Evolutionary conservation across 2,797 vertebrate genomes (phyloP).

Genomic region (Lophotriccus pileatus): DNA sequence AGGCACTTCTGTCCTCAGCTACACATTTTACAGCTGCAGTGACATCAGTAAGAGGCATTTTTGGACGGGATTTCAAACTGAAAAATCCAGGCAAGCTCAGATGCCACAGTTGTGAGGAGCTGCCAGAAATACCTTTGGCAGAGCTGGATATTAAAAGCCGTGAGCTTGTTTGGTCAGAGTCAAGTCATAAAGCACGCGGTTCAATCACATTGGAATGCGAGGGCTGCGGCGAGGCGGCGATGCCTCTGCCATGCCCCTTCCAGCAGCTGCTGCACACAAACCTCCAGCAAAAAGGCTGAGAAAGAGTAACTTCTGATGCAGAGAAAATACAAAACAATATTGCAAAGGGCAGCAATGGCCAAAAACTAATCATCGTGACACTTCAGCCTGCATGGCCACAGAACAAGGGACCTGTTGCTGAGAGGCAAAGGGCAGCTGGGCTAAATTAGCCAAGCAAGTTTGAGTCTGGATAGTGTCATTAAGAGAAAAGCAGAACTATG

Average conservation of each 20-base stretch:
- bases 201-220: constrained; percentile 63
- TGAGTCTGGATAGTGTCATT: constrained; percentile 82
- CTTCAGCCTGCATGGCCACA: neutral
- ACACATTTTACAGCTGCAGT: neutral
- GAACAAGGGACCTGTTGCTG: constrained; percentile 70
- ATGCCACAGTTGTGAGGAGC: neutral
- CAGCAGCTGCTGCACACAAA: neutral
- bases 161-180: constrained; percentile 44
- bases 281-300: neutral
- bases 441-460: constrained; percentile 76
- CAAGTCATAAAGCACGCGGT: constrained; percentile 49
- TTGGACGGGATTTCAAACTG: neutral
- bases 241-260: neutral
- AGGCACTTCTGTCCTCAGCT: constrained; percentile 24
- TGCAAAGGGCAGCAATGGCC: neutral
- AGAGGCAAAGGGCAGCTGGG: constrained; percentile 76
- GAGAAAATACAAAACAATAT: neutral
- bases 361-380: constrained; percentile 63
- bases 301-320: neutral
- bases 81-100: constrained; percentile 12
- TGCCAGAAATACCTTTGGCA: constrained; percentile 41
- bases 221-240: neutral
- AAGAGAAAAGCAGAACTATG: constrained; percentile 79
- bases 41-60: constrained; percentile 10
- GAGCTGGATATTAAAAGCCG: constrained; percentile 46